phyloP scores from a whole-genome alignment of 1,140 invertebrate genomes.

The Sycophaga agraensis region DNA sequence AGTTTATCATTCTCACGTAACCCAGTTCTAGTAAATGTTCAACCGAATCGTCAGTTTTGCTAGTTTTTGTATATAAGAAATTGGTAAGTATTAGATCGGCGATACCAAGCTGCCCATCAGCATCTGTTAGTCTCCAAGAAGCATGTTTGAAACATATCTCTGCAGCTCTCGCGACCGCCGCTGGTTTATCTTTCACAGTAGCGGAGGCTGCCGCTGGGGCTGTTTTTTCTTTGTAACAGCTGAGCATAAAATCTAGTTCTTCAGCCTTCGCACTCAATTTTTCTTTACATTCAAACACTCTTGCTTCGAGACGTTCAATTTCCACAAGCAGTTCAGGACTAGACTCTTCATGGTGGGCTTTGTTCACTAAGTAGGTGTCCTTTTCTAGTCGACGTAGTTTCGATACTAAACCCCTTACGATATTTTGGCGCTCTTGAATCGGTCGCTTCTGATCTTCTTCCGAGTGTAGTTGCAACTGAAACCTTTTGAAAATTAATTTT shows the following conservation, averaged over 20 bases:
- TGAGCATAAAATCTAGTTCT: conserved; percentile 87
- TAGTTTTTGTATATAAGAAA: conserved; percentile 96
- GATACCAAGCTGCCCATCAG: conserved; percentile 95
- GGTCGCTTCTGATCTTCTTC: conserved; percentile 88
- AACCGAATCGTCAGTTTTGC: conserved; percentile 94
- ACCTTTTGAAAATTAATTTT: conserved; percentile 4
- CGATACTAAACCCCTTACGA: conserved; percentile 76
- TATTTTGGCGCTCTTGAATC: conserved; percentile 89
- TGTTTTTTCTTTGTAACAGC: conserved; percentile 81
- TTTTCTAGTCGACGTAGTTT: conserved; percentile 82
- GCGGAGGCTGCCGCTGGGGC: conserved; percentile 52
- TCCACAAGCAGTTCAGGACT: conserved; percentile 67
- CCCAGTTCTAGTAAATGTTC: conserved; percentile 97
- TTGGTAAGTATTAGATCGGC: conserved; percentile 94
- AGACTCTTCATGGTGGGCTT: conserved; percentile 74
- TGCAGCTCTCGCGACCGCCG: conserved; percentile 81
- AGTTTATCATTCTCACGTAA: conserved; percentile 92
- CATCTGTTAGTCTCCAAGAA: conserved; percentile 96
- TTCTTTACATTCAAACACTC: conserved; percentile 89
- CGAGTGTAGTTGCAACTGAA: conserved; percentile 86
- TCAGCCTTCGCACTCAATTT: conserved; percentile 83
- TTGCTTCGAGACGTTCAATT: conserved; percentile 69
- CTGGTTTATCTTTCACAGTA: conserved; percentile 63
- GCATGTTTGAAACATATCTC: conserved; percentile 99
- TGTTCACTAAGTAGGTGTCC: conserved; percentile 87